phyloP scores from a whole-genome alignment of 2,797 vertebrate genomes.

The Hypotaenidia philippensis region DNA sequence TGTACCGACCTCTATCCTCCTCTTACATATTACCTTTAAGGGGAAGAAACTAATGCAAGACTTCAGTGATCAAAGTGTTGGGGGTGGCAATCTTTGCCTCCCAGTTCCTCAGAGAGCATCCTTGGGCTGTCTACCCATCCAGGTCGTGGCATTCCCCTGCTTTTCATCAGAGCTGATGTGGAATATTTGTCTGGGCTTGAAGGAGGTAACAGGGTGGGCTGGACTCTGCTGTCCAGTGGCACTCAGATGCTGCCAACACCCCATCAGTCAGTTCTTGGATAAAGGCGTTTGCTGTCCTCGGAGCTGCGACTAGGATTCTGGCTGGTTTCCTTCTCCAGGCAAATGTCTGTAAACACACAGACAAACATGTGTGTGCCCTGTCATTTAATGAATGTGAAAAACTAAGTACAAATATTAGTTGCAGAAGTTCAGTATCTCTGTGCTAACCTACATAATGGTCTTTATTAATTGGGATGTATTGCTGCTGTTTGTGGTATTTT shows the following conservation, averaged over 20 bases:
- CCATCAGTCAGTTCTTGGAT: not conserved
- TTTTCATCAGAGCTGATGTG: not conserved
- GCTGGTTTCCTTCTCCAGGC: not conserved
- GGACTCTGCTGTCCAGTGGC: not conserved
- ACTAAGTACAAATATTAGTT: not conserved
- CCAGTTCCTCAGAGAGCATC: not conserved
- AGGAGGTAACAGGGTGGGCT: not conserved
- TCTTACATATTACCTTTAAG: not conserved
- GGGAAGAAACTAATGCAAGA: not conserved
- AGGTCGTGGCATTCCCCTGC: not conserved
- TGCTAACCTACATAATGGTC: not conserved
- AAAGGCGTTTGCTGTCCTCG: not conserved
- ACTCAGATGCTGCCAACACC: not conserved
- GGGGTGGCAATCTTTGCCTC: not conserved
- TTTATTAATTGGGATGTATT: not conserved
- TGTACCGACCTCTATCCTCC: not conserved
- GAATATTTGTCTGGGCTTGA: not conserved
- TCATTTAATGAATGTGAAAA: not conserved
- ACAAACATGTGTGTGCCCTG: not conserved
- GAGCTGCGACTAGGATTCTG: not conserved
- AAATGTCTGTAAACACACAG: not conserved
- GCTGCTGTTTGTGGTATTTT: not conserved
- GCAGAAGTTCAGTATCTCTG: not conserved
- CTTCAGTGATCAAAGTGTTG: not conserved
- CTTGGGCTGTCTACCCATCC: rapidly evolving